Percentiles rank a stretch among this genome's conserved stretches.
These are phyloP conservation scores for Clarias fuscus DNA, from an alignment of 2,797 vertebrate genomes.

Conservation along the genomic window DNA sequence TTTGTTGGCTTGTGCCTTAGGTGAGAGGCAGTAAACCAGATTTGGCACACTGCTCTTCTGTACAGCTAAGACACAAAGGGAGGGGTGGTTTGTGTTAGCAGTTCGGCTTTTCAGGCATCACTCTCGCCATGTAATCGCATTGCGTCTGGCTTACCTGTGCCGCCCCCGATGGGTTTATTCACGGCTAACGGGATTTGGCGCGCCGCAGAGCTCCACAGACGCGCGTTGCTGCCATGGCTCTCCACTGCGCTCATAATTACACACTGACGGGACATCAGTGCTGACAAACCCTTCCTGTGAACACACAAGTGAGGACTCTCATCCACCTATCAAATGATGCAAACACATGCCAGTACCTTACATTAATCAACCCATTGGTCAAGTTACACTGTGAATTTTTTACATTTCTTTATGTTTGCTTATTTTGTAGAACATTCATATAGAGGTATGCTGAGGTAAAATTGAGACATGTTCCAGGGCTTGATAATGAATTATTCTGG, in stretches of 20 bases:
- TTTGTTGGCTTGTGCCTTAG: slow-evolving; percentile 22
- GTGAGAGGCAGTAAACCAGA: slow-evolving; percentile 44
- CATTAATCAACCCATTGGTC: slow-evolving; percentile 9
- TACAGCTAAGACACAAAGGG: slow-evolving; percentile 22
- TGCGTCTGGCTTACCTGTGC: slow-evolving; percentile 66
- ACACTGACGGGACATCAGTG: slow-evolving; percentile 59
- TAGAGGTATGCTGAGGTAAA: not conserved
- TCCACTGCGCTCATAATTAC: slow-evolving; percentile 61
- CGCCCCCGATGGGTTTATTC: slow-evolving; percentile 63
- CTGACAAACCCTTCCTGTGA: slow-evolving; percentile 52
- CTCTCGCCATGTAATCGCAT: slow-evolving; percentile 66
- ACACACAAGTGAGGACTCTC: slow-evolving; percentile 34
- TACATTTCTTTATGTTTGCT: not conserved
- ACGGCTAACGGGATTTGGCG: slow-evolving; percentile 68
- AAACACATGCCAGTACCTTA: slow-evolving; percentile 19
- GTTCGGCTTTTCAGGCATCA: slow-evolving; percentile 58
- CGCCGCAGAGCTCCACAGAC: slow-evolving; percentile 52
- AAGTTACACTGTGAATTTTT: not conserved
- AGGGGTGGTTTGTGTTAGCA: slow-evolving; percentile 46
- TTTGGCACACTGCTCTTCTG: slow-evolving; percentile 42
- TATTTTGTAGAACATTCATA: not conserved
- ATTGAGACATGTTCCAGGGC: not conserved
- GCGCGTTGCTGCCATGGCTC: slow-evolving; percentile 44
- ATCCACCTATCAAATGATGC: not conserved
- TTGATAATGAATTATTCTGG: not conserved